These are phyloP conservation scores for Empidonax traillii DNA, from an alignment of 2,113 vertebrate genomes.

Conservation along the genomic window DNA sequence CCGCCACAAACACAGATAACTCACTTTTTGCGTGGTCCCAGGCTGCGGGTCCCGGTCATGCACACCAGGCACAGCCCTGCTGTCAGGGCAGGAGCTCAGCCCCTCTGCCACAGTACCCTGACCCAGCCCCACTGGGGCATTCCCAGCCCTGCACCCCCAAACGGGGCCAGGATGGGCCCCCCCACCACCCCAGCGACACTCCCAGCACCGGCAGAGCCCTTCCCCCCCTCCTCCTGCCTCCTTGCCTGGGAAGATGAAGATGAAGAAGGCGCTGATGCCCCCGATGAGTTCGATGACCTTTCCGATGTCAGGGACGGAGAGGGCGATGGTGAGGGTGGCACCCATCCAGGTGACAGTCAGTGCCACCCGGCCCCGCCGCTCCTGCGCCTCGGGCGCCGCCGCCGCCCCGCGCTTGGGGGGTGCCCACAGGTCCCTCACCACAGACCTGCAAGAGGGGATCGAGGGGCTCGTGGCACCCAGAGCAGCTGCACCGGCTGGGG, in stretches of 20 bases:
- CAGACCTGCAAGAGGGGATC: conserved; percentile 71
- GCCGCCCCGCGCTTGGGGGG: not conserved
- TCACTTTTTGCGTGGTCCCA: conserved; percentile 81
- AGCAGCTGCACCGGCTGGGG: fast-evolving
- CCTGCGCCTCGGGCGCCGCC: not conserved
- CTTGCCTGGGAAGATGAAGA: conserved; percentile 95
- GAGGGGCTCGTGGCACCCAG: not conserved
- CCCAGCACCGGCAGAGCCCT: not conserved
- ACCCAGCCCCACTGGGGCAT: fast-evolving
- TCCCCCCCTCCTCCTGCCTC: fast-evolving
- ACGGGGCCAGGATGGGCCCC: fast-evolving
- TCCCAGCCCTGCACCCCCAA: not conserved
- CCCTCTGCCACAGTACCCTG: fast-evolving
- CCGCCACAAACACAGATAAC: not conserved
- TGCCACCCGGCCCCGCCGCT: conserved; percentile 64
- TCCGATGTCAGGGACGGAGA: conserved; percentile 89
- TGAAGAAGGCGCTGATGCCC: conserved; percentile 91
- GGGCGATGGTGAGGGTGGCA: conserved; percentile 77
- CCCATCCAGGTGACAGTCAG: conserved; percentile 85
- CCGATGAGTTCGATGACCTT: conserved; percentile 88
- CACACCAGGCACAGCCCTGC: conserved; percentile 91
- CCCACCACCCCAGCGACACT: fast-evolving
- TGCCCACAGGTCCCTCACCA: conserved; percentile 83
- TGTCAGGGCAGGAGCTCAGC: not conserved
- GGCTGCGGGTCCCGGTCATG: conserved; percentile 72